Percentiles rank a stretch among this genome's conserved stretches.
phyloP scores from a whole-genome alignment of 2,113 vertebrate genomes.

The Scopus umbretta region DNA sequence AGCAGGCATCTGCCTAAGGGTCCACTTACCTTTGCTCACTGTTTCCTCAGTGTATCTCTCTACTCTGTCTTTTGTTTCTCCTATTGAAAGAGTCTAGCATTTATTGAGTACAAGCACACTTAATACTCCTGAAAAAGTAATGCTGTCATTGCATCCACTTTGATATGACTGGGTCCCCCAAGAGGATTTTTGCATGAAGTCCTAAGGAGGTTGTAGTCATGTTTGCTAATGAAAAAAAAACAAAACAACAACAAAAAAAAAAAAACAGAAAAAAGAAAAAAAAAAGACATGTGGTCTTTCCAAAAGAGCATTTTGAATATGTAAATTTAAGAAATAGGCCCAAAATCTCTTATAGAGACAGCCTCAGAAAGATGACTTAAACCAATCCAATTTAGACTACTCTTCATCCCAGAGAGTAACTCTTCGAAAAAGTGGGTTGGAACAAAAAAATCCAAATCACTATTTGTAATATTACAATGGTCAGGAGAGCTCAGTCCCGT shows the following conservation, averaged over 20 bases:
- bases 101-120: not conserved
- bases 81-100: not conserved
- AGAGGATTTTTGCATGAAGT: not conserved
- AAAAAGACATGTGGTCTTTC: not conserved
- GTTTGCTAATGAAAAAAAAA: not conserved
- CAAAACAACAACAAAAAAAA: no score
- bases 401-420: not conserved
- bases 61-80: not conserved
- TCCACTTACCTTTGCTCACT: not conserved
- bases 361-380: not conserved
- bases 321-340: not conserved
- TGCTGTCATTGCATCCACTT: not conserved
- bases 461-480: not conserved
- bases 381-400: not conserved
- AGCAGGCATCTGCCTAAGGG: fast-evolving
- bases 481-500: not conserved
- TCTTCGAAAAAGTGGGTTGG: not conserved
- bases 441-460: not conserved
- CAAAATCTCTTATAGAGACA: not conserved
- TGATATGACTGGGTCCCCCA: not conserved
- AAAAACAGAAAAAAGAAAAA: not conserved
- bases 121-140: not conserved
- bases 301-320: not conserved
- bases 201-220: not conserved
- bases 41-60: not conserved